Evolutionary conservation across 2,888 invertebrate species (phyloP), one percentile per base, ranked within the genome.

Genomic region (Brachyopa scutellaris): DNA sequence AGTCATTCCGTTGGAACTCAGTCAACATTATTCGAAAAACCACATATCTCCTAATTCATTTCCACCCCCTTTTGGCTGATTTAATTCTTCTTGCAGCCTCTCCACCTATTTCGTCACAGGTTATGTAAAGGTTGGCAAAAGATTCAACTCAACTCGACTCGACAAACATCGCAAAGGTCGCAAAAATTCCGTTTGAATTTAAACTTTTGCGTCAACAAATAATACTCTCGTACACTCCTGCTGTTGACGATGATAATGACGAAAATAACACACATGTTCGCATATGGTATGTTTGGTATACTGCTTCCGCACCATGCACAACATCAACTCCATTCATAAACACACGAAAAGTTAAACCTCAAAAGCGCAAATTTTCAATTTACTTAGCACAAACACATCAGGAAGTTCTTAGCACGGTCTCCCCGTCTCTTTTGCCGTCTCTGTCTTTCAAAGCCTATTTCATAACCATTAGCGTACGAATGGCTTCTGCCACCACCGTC

Each of bases 321-420:
- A 62, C 79, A 57, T 62, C 79, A 74, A 67, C 67, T 62, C 7
- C 69, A 69, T 69, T 49, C 74, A 80, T 47, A 62, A 74, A 80
- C 74, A 74, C 62, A 69, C 67, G 62, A 82, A 59, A 82, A 76
- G 70, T 82, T 76, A 70, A 82, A 82, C 76, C 82, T 76, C 70
- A 80, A 70, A 82, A 82, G 82, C 76, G 77, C 76, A 82, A 82
- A 76, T 82, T 82, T 82, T 76, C 69, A 82, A 70, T 82, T 82
- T 76, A 70, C 82, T 82, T 76, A 70, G 57, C 64, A 70, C 76
- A 82, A 82, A 82, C 76, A 76, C 80, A 76, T 76, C 80, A 74
- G 49, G 15, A 78, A 51, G n/a, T n/a, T n/a, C 77, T 76, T 82
- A 51, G 76, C 76, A 82, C 70, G 70, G 70, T 76, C 72, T 62